A percentile compares a stretch with the other conserved stretches of the same genome.
phyloP scores from a whole-genome alignment of 2,888 invertebrate species.

The Drosophila borealis region DNA sequence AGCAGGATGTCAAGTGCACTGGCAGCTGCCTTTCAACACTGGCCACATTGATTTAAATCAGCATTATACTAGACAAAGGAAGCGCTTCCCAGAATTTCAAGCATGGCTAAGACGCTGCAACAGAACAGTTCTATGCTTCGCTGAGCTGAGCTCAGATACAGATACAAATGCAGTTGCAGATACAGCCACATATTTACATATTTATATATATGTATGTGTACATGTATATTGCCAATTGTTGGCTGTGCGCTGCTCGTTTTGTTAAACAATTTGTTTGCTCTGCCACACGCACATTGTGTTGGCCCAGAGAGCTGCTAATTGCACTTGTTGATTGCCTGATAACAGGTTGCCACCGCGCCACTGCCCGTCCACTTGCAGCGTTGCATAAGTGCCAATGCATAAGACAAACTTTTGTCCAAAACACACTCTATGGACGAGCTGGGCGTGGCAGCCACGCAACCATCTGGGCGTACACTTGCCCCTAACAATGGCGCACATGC shows the following conservation, averaged over 20 bases:
- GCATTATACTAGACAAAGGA: slow-evolving; percentile 39
- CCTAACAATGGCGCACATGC: slow-evolving; percentile 71
- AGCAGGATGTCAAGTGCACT: slow-evolving; percentile 44
- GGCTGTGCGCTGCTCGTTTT: slow-evolving; percentile 56
- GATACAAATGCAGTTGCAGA: slow-evolving; percentile 22
- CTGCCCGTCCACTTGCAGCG: slow-evolving; percentile 17
- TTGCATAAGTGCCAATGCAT: slow-evolving; percentile 73
- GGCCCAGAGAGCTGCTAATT: slow-evolving; percentile 68
- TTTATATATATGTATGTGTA: not conserved
- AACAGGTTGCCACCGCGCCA: slow-evolving; percentile 54
- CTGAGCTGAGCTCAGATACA: slow-evolving; percentile 20
- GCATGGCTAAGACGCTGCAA: slow-evolving; percentile 34
- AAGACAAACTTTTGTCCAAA: slow-evolving; percentile 71
- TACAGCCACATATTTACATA: slow-evolving; percentile 7
- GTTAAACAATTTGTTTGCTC: slow-evolving; percentile 77
- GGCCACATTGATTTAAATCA: slow-evolving; percentile 40
- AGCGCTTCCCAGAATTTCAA: slow-evolving; percentile 36
- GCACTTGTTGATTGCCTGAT: slow-evolving; percentile 78
- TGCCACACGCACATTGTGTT: slow-evolving; percentile 75
- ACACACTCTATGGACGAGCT: slow-evolving; percentile 33
- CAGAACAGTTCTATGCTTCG: slow-evolving; percentile 40
- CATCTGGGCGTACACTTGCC: slow-evolving; percentile 35
- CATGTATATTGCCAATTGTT: slow-evolving; percentile 25
- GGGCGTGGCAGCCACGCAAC: slow-evolving; percentile 72
- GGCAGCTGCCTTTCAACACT: slow-evolving; percentile 29